These are phyloP conservation scores for Euspilapteryx auroguttella DNA, from an alignment of 2,888 invertebrate genomes.

Conservation along the genomic window DNA sequence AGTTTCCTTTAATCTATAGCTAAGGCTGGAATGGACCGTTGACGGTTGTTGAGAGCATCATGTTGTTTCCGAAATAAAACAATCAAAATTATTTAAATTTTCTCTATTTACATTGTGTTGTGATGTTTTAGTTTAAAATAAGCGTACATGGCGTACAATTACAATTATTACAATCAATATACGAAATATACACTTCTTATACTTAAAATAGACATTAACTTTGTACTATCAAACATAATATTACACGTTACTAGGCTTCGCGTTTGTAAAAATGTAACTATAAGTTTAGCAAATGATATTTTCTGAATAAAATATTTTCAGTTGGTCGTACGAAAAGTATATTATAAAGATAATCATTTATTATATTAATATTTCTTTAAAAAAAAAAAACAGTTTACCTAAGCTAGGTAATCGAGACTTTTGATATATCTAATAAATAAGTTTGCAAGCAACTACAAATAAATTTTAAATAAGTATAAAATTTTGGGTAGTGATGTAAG, in stretches of 20 bases:
- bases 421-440: neutral
- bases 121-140: conserved; percentile 60
- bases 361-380: neutral
- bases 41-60: too few relatives aligned
- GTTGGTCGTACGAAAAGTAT: conserved; percentile 52
- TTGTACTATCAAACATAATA: conserved; percentile 58
- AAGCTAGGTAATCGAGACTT: neutral
- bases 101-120: conserved; percentile 57
- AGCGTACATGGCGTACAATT: conserved; percentile 61
- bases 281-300: conserved; percentile 57
- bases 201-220: conserved; percentile 57
- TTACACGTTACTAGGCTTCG: conserved; percentile 54
- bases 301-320: conserved; percentile 40
- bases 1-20: too few relatives aligned
- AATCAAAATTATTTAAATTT: conserved; percentile 40
- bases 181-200: too few relatives aligned
- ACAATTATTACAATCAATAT: conserved; percentile 56
- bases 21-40: too few relatives aligned
- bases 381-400: too few relatives aligned
- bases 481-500: too few relatives aligned
- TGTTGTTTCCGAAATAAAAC: conserved; percentile 17
- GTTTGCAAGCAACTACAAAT: neutral
- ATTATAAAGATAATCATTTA: neutral
- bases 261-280: conserved; percentile 36
- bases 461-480: too few relatives aligned